These are phyloP conservation scores for Melanotaenia pygmaea DNA, from an alignment of 2,797 vertebrate genomes.

Conservation along the genomic window DNA sequence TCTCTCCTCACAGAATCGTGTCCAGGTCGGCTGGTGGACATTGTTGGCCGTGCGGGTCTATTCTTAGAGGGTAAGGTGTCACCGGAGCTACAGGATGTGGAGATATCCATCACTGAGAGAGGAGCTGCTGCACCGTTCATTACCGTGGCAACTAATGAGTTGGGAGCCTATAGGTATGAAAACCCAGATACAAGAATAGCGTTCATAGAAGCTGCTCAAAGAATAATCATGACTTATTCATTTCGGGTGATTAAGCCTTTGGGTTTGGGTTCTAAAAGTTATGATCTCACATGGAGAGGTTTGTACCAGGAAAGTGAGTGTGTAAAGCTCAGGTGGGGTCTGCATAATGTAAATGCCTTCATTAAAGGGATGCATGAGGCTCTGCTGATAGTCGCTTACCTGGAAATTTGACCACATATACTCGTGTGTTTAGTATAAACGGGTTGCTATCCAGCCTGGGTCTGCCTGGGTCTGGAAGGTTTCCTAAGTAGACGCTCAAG, in stretches of 20 bases:
- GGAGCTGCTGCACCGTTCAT: conserved; percentile 86
- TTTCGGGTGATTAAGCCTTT: conserved; percentile 8
- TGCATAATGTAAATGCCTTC: background rate
- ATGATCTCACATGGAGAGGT: background rate
- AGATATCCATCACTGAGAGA: conserved; percentile 93
- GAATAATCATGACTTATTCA: background rate
- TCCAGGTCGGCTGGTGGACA: conserved; percentile 94
- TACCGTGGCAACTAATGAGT: conserved; percentile 90
- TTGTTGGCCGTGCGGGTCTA: conserved; percentile 91
- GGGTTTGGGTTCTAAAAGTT: conserved; percentile 5
- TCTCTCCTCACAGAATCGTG: conserved; percentile 86
- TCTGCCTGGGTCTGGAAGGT: background rate
- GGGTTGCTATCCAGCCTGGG: background rate
- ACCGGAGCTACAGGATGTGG: conserved; percentile 92
- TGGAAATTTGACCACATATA: background rate
- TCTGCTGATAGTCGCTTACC: background rate
- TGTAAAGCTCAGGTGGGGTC: background rate
- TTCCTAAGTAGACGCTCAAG: too few species aligned
- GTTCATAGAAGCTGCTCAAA: background rate
- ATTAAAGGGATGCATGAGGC: background rate
- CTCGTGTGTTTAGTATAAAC: background rate
- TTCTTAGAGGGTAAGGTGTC: conserved; percentile 93
- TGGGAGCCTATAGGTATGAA: conserved; percentile 91
- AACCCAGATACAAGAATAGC: background rate
- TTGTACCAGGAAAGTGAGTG: too few species aligned